Conservation (phyloP, 1,140 invertebrate genomes). For the Pogonomyrmex californicus region DNA sequence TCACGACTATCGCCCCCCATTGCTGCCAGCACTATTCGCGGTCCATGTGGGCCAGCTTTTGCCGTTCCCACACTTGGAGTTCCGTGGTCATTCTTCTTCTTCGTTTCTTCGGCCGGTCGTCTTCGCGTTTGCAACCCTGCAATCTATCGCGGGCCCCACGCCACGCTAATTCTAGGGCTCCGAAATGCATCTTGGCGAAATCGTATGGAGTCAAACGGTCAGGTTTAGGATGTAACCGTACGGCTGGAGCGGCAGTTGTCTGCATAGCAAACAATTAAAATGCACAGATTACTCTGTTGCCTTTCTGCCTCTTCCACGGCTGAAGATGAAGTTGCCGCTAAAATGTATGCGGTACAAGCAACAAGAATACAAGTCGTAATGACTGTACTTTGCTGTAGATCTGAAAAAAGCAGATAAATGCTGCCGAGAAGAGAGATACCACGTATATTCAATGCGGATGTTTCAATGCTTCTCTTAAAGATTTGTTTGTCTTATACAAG, state of each 20-base stretch:
- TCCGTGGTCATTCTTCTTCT: constrained; percentile 71
- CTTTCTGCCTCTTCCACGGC: neutral
- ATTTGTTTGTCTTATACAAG: constrained; percentile 36
- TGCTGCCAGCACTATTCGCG: constrained; percentile 51
- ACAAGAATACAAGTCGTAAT: constrained; percentile 66
- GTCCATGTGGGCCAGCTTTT: constrained; percentile 67
- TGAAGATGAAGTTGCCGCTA: constrained; percentile 70
- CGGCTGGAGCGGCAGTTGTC: constrained; percentile 45
- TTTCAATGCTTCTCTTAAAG: constrained; percentile 59
- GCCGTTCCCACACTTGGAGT: constrained; percentile 74
- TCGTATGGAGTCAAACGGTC: constrained; percentile 70
- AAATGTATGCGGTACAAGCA: constrained; percentile 30
- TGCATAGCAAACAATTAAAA: constrained; percentile 74
- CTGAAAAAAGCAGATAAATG: constrained; percentile 51
- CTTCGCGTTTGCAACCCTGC: constrained; percentile 79
- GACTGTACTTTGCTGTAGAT: constrained; percentile 67
- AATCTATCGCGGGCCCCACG: constrained; percentile 81
- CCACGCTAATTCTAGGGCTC: constrained; percentile 83
- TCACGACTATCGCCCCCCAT: neutral
- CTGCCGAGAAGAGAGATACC: constrained; percentile 46
- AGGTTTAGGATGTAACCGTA: constrained; percentile 50
- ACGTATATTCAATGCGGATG: constrained; percentile 64
- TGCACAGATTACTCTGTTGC: constrained; percentile 27
- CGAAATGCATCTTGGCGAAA: constrained; percentile 81
- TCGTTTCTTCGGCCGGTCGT: constrained; percentile 64